Evolutionary conservation across 1,140 invertebrate genomes (phyloP).

Genomic region (Heliconius hewitsoni): DNA sequence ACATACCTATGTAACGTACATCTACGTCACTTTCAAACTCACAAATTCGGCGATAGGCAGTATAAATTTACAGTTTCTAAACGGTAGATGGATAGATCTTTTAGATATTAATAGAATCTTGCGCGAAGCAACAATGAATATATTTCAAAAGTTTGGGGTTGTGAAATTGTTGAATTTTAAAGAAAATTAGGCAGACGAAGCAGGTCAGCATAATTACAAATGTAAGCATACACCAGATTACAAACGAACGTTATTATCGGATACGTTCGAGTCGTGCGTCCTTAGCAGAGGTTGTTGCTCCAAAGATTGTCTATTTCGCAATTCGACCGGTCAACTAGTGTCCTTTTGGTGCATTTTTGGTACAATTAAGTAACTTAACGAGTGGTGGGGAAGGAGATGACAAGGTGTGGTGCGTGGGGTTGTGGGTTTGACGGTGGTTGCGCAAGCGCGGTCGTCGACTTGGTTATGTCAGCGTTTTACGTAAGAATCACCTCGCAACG

Average conservation of each 20-base stretch:
- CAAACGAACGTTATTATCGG: background rate
- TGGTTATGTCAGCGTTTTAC: slow-evolving; percentile 78
- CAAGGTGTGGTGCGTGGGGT: slow-evolving; percentile 70
- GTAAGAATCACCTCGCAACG: slow-evolving; percentile 77
- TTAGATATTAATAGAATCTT: background rate
- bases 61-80: slow-evolving; percentile 11
- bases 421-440: slow-evolving; percentile 70
- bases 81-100: background rate
- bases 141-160: background rate
- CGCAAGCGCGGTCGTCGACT: slow-evolving; percentile 79
- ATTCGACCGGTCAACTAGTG: slow-evolving; percentile 66
- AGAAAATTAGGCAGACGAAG: background rate
- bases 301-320: slow-evolving; percentile 71
- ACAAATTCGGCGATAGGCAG: slow-evolving; percentile 42
- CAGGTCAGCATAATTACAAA: background rate
- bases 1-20: slow-evolving; percentile 61
- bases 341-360: slow-evolving; percentile 77
- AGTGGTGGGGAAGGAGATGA: slow-evolving; percentile 53
- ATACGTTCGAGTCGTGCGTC: slow-evolving; percentile 48
- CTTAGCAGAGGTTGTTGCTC: slow-evolving; percentile 73
- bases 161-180: background rate
- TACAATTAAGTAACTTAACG: slow-evolving; percentile 74
- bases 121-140: background rate
- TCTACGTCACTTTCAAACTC: slow-evolving; percentile 73
- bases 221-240: slow-evolving; percentile 6